Percentiles rank a stretch among this genome's conserved stretches.
phyloP scores from a whole-genome alignment of 1,140 invertebrate species.

The Spodoptera frugiperda region DNA sequence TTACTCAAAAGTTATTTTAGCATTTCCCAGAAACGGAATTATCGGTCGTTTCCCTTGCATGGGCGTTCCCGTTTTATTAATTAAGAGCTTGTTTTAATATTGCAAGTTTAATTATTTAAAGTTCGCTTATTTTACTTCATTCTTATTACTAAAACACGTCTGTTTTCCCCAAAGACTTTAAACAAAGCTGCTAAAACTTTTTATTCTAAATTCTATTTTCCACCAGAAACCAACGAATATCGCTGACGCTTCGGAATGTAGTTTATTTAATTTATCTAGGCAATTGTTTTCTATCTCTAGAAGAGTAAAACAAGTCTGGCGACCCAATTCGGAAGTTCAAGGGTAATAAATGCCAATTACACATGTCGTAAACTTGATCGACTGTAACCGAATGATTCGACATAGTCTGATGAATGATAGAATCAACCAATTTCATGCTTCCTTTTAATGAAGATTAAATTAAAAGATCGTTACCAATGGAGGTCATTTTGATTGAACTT shows the following conservation, averaged over 20 bases:
- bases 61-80: background rate
- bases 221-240: no score
- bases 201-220: no score
- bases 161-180: no score
- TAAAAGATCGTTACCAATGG: conserved; percentile 17
- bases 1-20: conserved; percentile 8
- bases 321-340: conserved; percentile 46
- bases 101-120: no score
- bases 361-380: conserved; percentile 52
- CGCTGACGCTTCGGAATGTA: no score
- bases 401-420: conserved; percentile 46
- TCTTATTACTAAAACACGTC: no score
- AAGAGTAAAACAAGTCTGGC: background rate
- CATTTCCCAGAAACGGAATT: background rate
- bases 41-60: conserved; percentile 25
- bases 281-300: no score
- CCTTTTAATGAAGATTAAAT: conserved; percentile 38
- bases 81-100: no score
- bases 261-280: no score
- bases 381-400: conserved; percentile 59
- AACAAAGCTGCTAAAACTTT: no score
- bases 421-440: conserved; percentile 29
- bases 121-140: no score
- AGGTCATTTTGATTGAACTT: background rate
- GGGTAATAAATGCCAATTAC: conserved; percentile 52